Base-by-base conservation (phyloP, 1,140 invertebrate species). In the Pseudomyrmex concolor region DNA sequence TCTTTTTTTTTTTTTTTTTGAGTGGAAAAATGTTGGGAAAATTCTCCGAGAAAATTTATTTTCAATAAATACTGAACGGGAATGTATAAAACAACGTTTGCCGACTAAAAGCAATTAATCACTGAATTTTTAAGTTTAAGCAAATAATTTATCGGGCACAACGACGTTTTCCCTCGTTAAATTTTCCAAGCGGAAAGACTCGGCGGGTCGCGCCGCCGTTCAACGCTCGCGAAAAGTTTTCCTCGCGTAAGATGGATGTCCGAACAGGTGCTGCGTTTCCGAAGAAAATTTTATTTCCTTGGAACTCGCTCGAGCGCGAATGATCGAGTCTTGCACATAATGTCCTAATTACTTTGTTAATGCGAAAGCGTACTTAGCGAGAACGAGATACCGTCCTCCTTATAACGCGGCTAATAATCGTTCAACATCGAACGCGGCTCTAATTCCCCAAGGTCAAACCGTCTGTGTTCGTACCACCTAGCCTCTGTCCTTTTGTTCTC, bases 401-500 rank as follows among this genome's bases (percentile, higher is more conserved):
- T 9, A 34, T 34, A 3, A 43, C 34, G 34, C 34, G 34, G 34
- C 34, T 55, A 80, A 73, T 62, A 73, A 82, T 34, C 78, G 43
- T 70, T 59, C 54, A 17, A 78, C 43, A 34, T 55, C 34, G 50
- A 5, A 2, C 22, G 54, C 66, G 13, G 22, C 34, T 60, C 22
- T 8, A 13, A 13, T 43, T 67, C 8, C n/a, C 9, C 13, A 13
- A 9, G 12, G 13, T 54, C 22, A 22, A 15, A 19, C 19, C 34
- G 55, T 3, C 15, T 34, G 60, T 48, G 51, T 10, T 19, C 17
- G 13, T 43, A 48, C 34, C 34, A 34, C 34, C 34, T 34, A 34
- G 34, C 25, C 34, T 25, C 54, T 1, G 51, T 45, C 55, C 76
- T 48, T 83, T 68, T 80, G 81, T 87, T 67, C 84, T 71, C 71